Evolutionary conservation across 2,888 invertebrate genomes (phyloP), one percentile per base, ranked within the genome.

Genomic region (Drosophila subquinaria): DNA sequence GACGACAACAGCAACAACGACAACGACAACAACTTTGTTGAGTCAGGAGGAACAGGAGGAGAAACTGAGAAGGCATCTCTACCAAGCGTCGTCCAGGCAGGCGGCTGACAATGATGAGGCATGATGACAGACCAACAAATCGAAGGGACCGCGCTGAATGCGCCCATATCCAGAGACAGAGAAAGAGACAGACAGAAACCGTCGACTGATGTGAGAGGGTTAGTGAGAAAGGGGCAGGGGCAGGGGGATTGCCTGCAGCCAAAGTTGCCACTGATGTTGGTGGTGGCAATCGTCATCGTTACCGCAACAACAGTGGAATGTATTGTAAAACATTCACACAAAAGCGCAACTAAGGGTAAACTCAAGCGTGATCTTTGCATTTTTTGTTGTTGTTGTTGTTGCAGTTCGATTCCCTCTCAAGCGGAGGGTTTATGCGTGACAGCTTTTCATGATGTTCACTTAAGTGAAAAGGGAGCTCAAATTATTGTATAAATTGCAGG

Each of bases 81-180:
- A 36, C 51, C 35, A 47, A 27, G 57, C 47, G 60, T 15, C 68
- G 69, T 62, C 76, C 75, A 71, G 66, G 77, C 73, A 71, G 66
- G 77, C 73, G 84, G 62, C 85, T 88, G 84, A 88, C 84, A 89
- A 90, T 89, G 88, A 88, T 90, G 88, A 88, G 90, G 90, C 88
- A 90, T 82, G 90, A 86, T 90, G 90, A 89, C 89, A 90, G 90
- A 86, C 89, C 80, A 76, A 88, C 89, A 90, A 84, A 90, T 81
- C 81, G 87, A 87, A 89, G 85, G 84, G 76, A 86, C 65, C 66
- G 69, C 76, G 72, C 64, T 62, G 62, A 77, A 77, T 77, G 78
- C 56, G 65, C 69, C 77, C 81, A 81, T 76, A 76, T 73, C 61
- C 59, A 62, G 65, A 42, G 51, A 56, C n/a, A 35, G 45, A 55